Percentiles rank a stretch among this genome's conserved stretches.
Evolutionary conservation across 2,113 vertebrate species (phyloP).

Genomic region (Ifrita kowaldi): DNA sequence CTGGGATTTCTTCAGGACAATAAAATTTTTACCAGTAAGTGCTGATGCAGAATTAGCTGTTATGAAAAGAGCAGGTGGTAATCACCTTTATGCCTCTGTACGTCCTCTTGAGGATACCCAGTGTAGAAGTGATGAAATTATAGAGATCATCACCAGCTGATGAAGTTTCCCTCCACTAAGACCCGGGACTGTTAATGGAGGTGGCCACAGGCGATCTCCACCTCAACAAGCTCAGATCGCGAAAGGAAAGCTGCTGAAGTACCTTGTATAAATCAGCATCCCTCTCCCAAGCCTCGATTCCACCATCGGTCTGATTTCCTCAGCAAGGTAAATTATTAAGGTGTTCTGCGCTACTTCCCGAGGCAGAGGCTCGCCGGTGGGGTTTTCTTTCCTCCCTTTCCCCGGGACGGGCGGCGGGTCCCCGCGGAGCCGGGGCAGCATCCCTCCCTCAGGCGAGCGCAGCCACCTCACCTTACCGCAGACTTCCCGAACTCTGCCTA

Average conservation of each 20-base stretch:
- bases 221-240: background rate
- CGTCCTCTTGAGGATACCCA: background rate
- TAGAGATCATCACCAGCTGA: background rate
- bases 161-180: background rate
- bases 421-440: background rate
- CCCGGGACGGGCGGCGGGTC: no score
- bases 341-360: background rate
- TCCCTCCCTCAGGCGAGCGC: background rate
- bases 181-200: background rate
- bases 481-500: background rate
- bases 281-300: background rate
- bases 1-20: background rate
- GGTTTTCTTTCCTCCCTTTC: no score
- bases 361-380: background rate
- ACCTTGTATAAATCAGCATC: background rate
- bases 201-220: background rate
- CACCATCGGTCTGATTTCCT: background rate
- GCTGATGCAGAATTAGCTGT: background rate
- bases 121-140: background rate
- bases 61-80: background rate
- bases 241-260: background rate
- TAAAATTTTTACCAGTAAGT: background rate
- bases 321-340: background rate
- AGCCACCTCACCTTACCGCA: background rate
- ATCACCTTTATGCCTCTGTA: background rate